Evolutionary conservation across 2,113 vertebrate species (phyloP).

Genomic region (Synchiropus splendidus): DNA sequence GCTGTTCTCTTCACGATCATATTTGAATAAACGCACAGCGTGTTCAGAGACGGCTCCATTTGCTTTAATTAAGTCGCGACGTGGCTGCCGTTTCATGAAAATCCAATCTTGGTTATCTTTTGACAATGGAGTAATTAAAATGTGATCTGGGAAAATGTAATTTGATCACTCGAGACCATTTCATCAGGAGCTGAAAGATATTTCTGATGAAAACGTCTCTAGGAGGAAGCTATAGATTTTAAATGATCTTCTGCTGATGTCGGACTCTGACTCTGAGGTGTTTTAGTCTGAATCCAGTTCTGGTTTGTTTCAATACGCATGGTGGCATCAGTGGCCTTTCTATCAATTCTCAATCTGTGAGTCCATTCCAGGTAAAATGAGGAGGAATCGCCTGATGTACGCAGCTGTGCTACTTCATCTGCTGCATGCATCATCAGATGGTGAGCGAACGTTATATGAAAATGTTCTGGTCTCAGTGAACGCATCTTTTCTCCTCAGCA

Average conservation of each 20-base stretch:
- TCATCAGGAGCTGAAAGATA: too few relatives aligned
- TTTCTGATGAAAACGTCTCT: too few relatives aligned
- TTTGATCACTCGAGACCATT: slow-evolving; percentile 25
- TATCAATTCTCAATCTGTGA: slow-evolving; percentile 15
- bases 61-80: slow-evolving; percentile 18
- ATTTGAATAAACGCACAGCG: not conserved
- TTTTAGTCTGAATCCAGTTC: not conserved
- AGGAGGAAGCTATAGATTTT: too few relatives aligned
- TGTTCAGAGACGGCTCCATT: not conserved
- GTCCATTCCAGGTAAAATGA: slow-evolving; percentile 4
- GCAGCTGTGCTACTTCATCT: slow-evolving; percentile 13
- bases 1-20: not conserved
- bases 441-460: slow-evolving; percentile 13
- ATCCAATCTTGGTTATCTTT: slow-evolving; percentile 23
- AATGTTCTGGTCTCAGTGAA: slow-evolving; percentile 7
- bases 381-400: slow-evolving; percentile 9
- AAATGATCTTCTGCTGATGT: not conserved
- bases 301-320: slow-evolving; percentile 1
- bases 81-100: slow-evolving; percentile 5
- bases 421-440: slow-evolving; percentile 11
- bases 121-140: slow-evolving; percentile 36
- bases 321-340: slow-evolving; percentile 25
- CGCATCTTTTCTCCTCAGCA: not conserved
- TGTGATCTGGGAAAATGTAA: slow-evolving; percentile 22
- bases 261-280: too few relatives aligned